Evolutionary conservation across 2,113 vertebrate genomes (phyloP).

Genomic region (Trichechus manatus): DNA sequence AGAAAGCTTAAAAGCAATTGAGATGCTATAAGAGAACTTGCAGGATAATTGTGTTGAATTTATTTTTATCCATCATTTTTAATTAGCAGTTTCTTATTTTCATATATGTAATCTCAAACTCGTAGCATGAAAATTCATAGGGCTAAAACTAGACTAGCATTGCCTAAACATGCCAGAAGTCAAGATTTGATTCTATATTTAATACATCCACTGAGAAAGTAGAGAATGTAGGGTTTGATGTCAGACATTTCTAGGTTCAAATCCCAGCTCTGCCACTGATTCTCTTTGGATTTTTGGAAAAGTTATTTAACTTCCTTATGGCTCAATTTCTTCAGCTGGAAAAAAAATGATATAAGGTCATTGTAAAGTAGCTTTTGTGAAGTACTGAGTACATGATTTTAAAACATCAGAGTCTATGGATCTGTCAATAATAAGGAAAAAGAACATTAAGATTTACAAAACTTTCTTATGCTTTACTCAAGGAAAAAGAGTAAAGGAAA

Average conservation of each 20-base stretch:
- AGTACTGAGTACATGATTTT: neutral
- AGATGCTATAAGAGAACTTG: neutral
- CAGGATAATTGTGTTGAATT: neutral
- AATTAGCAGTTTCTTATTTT: conserved; percentile 47
- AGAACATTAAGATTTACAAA: neutral
- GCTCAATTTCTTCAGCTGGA: neutral
- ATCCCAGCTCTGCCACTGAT: neutral
- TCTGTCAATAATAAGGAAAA: neutral
- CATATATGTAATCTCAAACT: conserved; percentile 35
- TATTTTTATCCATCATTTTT: conserved; percentile 28
- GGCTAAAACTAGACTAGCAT: conserved; percentile 32
- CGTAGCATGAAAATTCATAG: conserved; percentile 29
- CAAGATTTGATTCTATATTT: conserved; percentile 28
- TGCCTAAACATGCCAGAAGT: neutral
- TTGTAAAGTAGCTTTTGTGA: neutral
- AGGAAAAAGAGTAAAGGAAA: neutral
- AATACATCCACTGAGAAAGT: neutral
- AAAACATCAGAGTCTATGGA: neutral
- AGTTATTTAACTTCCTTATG: neutral
- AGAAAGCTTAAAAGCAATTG: neutral
- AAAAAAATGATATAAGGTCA: neutral
- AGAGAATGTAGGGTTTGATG: neutral
- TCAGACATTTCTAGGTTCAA: conserved; percentile 55
- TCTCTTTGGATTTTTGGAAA: neutral
- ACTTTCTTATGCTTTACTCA: neutral